Conservation (phyloP, 2,888 invertebrate genomes). For the Furcula furcula region DNA sequence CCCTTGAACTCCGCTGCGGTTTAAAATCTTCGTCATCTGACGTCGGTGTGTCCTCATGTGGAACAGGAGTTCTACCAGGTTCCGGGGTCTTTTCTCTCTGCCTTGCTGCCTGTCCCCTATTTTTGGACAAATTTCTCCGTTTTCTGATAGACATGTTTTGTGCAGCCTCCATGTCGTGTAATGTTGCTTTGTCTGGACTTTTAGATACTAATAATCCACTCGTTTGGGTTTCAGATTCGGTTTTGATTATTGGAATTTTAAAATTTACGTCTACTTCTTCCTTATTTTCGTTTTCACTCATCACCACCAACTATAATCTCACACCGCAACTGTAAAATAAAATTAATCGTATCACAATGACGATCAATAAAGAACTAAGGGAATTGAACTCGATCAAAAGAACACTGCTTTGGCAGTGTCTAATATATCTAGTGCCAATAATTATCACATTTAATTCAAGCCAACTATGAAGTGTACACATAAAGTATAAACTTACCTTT, state of each 20-base stretch:
- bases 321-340: constrained; percentile 48
- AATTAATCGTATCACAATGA: constrained; percentile 42
- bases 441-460: constrained; percentile 46
- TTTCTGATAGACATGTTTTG: constrained; percentile 80
- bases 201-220: constrained; percentile 45
- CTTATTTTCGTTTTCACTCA: constrained; percentile 53
- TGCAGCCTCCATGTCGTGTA: constrained; percentile 56
- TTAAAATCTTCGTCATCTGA: constrained; percentile 73
- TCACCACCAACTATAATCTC: constrained; percentile 35
- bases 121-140: constrained; percentile 83
- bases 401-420: constrained; percentile 52
- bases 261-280: constrained; percentile 40
- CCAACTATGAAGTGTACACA: constrained; percentile 42
- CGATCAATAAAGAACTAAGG: constrained; percentile 39
- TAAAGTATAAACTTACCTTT: constrained; percentile 62
- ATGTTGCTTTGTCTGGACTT: constrained; percentile 43
- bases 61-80: constrained; percentile 68
- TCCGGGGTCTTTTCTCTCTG: constrained; percentile 78
- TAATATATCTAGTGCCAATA: constrained; percentile 60
- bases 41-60: constrained; percentile 84
- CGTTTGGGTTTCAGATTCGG: constrained; percentile 63
- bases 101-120: constrained; percentile 70
- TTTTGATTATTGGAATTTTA: constrained; percentile 54
- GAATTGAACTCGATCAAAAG: constrained; percentile 39
- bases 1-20: constrained; percentile 56